Conservation (phyloP, 1,140 invertebrate species). For the Portunus trituberculatus region DNA sequence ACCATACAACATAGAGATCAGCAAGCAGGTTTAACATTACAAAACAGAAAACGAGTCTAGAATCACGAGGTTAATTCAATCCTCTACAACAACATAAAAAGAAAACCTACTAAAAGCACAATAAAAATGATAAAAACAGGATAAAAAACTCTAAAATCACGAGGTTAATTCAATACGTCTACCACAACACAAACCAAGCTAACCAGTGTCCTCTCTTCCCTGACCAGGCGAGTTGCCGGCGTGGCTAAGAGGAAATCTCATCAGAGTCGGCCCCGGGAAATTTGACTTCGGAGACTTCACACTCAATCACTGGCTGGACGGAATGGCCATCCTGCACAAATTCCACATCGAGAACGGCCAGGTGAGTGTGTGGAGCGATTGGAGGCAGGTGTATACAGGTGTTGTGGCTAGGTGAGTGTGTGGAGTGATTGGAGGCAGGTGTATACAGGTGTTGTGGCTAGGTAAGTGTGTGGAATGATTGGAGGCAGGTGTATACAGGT, state of each 20-base stretch:
- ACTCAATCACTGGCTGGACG: slow-evolving; percentile 71
- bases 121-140: too few relatives aligned
- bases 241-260: slow-evolving; percentile 73
- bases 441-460: neutral
- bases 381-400: neutral
- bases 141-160: too few relatives aligned
- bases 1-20: too few relatives aligned
- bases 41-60: too few relatives aligned
- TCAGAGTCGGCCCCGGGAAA: slow-evolving; percentile 77
- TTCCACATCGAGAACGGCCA: slow-evolving; percentile 54
- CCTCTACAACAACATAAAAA: too few relatives aligned
- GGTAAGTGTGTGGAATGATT: neutral
- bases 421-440: neutral
- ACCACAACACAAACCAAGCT: neutral
- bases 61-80: too few relatives aligned
- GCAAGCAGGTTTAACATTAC: too few relatives aligned
- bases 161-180: neutral
- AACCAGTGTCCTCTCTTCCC: neutral
- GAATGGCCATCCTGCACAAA: slow-evolving; percentile 63
- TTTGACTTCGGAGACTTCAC: slow-evolving; percentile 74
- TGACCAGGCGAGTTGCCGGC: slow-evolving; percentile 69
- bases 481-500: too few relatives aligned
- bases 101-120: too few relatives aligned
- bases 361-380: slow-evolving; percentile 48
- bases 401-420: neutral